Evolutionary conservation across 2,888 invertebrate species (phyloP).

Genomic region (Macaria notata): DNA sequence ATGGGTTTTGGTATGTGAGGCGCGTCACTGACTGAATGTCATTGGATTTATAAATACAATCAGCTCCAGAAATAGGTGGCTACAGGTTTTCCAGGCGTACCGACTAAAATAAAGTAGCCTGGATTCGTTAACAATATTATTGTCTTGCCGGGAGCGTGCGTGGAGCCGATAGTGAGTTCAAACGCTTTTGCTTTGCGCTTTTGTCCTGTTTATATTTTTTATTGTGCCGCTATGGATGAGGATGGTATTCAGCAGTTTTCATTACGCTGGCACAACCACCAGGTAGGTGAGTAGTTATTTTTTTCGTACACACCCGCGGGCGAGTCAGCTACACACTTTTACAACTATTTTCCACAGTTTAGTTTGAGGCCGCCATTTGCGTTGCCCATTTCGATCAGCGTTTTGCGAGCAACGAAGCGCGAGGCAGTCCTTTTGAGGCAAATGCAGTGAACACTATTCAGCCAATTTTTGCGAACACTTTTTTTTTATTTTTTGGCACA

Average conservation of each 20-base stretch:
- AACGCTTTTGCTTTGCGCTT: constrained; percentile 57
- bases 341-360: constrained; percentile 40
- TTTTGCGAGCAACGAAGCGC: constrained; percentile 15
- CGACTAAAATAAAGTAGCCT: constrained; percentile 82
- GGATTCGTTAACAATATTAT: constrained; percentile 82
- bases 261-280: constrained; percentile 92
- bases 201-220: constrained; percentile 45
- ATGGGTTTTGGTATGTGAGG: constrained; percentile 80
- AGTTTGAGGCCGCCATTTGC: constrained; percentile 35
- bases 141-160: constrained; percentile 66
- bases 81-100: constrained; percentile 83
- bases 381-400: constrained; percentile 25
- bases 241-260: constrained; percentile 90
- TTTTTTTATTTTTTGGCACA: constrained; percentile 12
- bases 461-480: constrained; percentile 1
- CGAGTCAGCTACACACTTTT: constrained; percentile 48
- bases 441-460: constrained; percentile 12
- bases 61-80: constrained; percentile 83
- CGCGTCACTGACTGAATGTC: constrained; percentile 80
- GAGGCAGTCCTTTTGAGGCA: constrained; percentile 12
- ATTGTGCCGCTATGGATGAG: constrained; percentile 72
- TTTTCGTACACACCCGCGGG: constrained; percentile 57
- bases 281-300: constrained; percentile 83
- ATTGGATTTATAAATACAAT: constrained; percentile 82
- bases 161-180: constrained; percentile 56